Evolutionary conservation across 2,797 vertebrate species (phyloP), one percentile per base, ranked within the genome.

Genomic region (Rhabdophis nuchalis): DNA sequence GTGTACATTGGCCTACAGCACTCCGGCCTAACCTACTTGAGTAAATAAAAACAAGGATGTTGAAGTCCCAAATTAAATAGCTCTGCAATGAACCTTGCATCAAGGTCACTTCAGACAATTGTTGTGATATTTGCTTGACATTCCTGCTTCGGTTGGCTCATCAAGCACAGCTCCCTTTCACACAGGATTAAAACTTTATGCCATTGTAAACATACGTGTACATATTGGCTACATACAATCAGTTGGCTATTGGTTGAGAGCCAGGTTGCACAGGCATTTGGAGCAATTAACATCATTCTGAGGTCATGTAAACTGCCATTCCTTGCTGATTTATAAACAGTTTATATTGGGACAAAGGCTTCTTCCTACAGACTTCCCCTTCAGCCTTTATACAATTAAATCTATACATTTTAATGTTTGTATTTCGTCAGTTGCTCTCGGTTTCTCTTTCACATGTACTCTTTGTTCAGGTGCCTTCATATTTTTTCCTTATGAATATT

Each of bases 321-420:
- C 52, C 60, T 85, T 60, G 57, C n/a, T 57, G 56, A 92, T 60
- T 46, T 85, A 50, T 57, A 92, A 88, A 92, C 18, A 92, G 68
- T 32, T 14, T 29, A 82, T 87, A 85, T 77, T 53, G 46, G 68
- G 82, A 2, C 41, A 36, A 92, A 32, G 50, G 54, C 32, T 20
- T 36, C 54, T 57, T 53, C 20, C 54, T 57, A n/a, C 86, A 41
- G 1, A 57, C 18, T 25, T 82, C 41, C 77, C 77, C 23, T 25
- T 82, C 36, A 82, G 72, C 9, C 4, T 46, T 82, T 10, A 41
- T 46, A 46, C 72, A 82, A 46, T 25, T 82, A 46, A 82, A 46
- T 46, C 72, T 46, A 82, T 82, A 46, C 20, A 46, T 82, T 82
- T 82, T 46, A 46, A 46, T 20, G 16, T 72, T 72, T 72, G 20